A percentile compares a stretch with the other conserved stretches of the same genome.
Evolutionary conservation across 2,888 invertebrate genomes (phyloP).

Genomic region (Furcula furcula): DNA sequence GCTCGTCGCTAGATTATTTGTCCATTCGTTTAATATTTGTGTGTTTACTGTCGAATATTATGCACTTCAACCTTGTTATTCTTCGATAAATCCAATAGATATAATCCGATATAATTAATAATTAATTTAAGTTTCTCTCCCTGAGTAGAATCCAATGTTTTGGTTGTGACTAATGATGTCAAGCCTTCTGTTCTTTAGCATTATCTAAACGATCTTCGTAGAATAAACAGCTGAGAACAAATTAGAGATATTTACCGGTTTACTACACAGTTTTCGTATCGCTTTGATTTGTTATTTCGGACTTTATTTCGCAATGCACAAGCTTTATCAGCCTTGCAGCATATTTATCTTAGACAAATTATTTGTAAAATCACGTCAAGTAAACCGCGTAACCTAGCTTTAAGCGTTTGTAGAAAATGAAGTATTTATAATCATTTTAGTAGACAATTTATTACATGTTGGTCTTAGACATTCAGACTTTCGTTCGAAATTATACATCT

Average conservation of each 20-base stretch:
- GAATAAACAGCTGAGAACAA: not conserved
- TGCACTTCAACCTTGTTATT: not conserved
- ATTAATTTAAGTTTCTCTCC: not conserved
- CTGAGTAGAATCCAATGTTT: not conserved
- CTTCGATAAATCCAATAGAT: too few relatives aligned
- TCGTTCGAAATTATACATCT: not conserved
- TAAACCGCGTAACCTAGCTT: not conserved
- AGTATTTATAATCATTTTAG: not conserved
- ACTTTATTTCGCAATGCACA: not conserved
- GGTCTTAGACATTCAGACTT: not conserved
- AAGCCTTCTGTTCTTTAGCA: not conserved
- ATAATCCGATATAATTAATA: not conserved
- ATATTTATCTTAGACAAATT: not conserved
- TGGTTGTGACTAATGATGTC: not conserved
- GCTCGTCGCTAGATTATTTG: too few relatives aligned
- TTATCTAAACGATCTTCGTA: not conserved
- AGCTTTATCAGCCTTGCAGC: not conserved
- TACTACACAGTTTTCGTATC: not conserved
- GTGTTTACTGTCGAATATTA: too few relatives aligned
- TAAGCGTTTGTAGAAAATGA: too few relatives aligned
- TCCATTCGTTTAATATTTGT: too few relatives aligned
- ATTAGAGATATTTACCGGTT: slow-evolving; percentile 1
- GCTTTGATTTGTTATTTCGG: not conserved
- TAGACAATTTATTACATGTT: not conserved
- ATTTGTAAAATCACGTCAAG: not conserved